These are phyloP conservation scores for Oligia latruncula DNA, from an alignment of 2,888 invertebrate species.

Conservation along the genomic window DNA sequence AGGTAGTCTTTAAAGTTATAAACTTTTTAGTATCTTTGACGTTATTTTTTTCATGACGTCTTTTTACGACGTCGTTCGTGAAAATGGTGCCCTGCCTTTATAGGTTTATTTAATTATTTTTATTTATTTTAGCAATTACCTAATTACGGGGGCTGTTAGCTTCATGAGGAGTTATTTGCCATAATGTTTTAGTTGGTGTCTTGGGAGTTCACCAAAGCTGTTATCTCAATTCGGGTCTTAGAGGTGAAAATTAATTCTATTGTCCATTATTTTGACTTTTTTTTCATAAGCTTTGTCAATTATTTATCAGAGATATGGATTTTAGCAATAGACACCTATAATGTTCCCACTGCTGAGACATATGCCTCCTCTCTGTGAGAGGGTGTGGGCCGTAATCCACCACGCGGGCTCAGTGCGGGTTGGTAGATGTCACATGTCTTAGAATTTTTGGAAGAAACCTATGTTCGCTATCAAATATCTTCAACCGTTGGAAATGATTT, in stretches of 20 bases:
- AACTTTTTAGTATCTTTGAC: conserved; percentile 59
- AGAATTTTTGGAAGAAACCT: neutral
- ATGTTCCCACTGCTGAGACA: too few relatives aligned
- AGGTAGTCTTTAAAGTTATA: conserved; percentile 54
- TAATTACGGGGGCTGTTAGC: conserved; percentile 27
- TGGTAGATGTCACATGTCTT: too few relatives aligned
- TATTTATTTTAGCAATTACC: conserved; percentile 48
- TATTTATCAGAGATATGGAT: fast-evolving
- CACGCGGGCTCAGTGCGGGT: too few relatives aligned
- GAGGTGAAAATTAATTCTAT: neutral
- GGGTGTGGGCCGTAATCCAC: too few relatives aligned
- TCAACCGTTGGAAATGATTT: neutral
- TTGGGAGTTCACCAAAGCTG: neutral
- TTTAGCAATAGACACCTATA: too few relatives aligned
- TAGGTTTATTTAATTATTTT: conserved; percentile 45
- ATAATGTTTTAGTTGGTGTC: neutral
- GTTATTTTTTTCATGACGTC: conserved; percentile 60
- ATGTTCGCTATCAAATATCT: neutral
- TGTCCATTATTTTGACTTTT: neutral
- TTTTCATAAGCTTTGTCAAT: neutral
- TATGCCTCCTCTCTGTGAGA: too few relatives aligned
- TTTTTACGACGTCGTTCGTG: conserved; percentile 57
- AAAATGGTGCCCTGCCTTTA: conserved; percentile 45
- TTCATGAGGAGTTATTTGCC: conserved; percentile 6
- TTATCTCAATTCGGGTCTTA: neutral